Evolutionary conservation across 2,113 vertebrate genomes (phyloP).

Genomic region (Chitala chitala): DNA sequence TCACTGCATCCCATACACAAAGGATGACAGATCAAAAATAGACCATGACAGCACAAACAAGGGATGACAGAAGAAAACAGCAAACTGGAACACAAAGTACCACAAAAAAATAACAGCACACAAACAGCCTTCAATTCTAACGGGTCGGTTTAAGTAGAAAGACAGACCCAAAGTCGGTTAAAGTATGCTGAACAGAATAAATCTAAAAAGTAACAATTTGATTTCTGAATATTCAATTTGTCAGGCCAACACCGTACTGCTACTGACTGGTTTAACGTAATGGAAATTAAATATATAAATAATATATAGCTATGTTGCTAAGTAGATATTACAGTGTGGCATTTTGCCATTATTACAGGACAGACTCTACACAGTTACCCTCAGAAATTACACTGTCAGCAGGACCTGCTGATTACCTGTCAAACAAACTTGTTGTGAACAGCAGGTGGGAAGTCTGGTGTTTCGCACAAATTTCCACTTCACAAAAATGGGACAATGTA

Average conservation of each 20-base stretch:
- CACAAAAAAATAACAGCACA: neutral
- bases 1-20: neutral
- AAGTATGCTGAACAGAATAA: too few species aligned
- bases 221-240: too few species aligned
- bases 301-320: neutral
- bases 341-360: neutral
- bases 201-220: too few species aligned
- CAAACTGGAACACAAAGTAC: neutral
- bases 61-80: too few species aligned
- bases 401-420: neutral
- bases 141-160: too few species aligned
- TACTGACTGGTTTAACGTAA: too few species aligned
- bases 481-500: neutral
- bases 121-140: too few species aligned
- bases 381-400: neutral
- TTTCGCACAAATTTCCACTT: neutral
- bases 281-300: neutral
- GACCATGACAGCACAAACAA: neutral
- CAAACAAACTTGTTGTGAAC: too few species aligned
- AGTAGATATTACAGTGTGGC: too few species aligned
- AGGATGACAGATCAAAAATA: neutral
- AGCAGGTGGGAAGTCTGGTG: neutral
- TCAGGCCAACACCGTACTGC: too few species aligned
- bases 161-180: too few species aligned
- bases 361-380: neutral